Percentiles rank a stretch among this genome's conserved stretches.
Evolutionary conservation across 2,888 invertebrate species (phyloP).

Genomic region (Caenorhabditis doughertyi): DNA sequence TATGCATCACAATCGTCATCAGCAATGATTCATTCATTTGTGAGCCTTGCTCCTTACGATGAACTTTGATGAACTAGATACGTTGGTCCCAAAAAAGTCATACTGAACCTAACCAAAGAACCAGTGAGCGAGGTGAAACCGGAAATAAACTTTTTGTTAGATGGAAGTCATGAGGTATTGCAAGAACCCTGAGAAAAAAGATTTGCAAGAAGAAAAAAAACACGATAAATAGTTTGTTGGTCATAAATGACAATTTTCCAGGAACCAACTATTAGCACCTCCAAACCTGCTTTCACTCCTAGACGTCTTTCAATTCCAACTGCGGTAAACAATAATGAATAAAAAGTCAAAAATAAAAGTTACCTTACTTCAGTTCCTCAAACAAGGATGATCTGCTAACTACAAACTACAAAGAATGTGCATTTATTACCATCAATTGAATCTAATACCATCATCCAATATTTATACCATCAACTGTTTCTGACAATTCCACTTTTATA

Average conservation of each 20-base stretch:
- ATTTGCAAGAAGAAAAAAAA: background rate
- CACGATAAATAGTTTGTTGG: too few species aligned
- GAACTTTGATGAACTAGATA: slow-evolving; percentile 33
- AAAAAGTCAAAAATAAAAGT: background rate
- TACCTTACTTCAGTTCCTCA: slow-evolving; percentile 51
- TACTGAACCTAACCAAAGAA: background rate
- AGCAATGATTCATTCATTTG: slow-evolving; percentile 10
- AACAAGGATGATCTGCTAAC: slow-evolving; percentile 43
- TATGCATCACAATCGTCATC: slow-evolving; percentile 49
- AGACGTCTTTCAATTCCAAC: slow-evolving; percentile 56
- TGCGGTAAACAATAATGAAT: slow-evolving; percentile 27
- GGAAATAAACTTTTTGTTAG: background rate
- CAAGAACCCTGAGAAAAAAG: background rate
- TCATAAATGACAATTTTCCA: slow-evolving; percentile 8
- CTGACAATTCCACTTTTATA: slow-evolving; percentile 59
- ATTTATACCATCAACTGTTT: slow-evolving; percentile 40
- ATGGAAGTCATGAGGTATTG: background rate
- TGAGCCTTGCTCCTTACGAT: slow-evolving; percentile 3
- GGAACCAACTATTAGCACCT: slow-evolving; percentile 34
- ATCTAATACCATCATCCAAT: background rate
- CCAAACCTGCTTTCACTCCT: slow-evolving; percentile 37
- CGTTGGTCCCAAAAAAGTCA: too few species aligned
- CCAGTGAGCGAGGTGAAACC: too few species aligned
- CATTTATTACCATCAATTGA: slow-evolving; percentile 18
- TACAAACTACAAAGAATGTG: slow-evolving; percentile 14